Evolutionary conservation across 1,140 invertebrate species (phyloP), one percentile per base, ranked within the genome.

Genomic region (Phthorimaea operculella): DNA sequence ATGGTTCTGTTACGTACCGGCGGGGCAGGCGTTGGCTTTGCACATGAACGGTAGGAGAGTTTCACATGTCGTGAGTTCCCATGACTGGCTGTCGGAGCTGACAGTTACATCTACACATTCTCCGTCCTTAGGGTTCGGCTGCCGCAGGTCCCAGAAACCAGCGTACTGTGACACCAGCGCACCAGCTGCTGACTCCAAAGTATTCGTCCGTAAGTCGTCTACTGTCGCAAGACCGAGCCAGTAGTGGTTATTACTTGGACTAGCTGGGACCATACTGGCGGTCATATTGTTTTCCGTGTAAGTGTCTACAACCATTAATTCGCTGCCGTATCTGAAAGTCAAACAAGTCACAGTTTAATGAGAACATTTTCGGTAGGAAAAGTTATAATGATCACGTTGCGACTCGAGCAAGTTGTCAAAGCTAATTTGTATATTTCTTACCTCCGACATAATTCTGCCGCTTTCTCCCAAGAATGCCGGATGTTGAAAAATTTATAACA

Each of bases 401-500:
- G 21, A 28, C 21, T 28, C 6, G 21, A 28, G 6, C 21, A 28
- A 28, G 21, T 28, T 28, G 21, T 28, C 21, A 28, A 28, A 51
- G 16, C 6, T 34, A 11, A 10, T 36, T 16, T 28, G 21, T 50
- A 28, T 28, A 50, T 28, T 28, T 18, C 6, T 34, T 89, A 97
- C 95, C 94, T 94, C 89, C 93, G 92, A 88, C 96, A 97, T 84
- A 97, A 88, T 88, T 96, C 94, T 57, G 94, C 95, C 60, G 95
- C 95, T 88, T 95, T 96, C 87, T 95, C 93, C 95, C 95, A 97
- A 56, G 96, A 97, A 88, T 97, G 95, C 85, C 91, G 92, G 73
- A 97, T 96, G 86, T 95, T 96, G 88, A 97, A 97, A 88, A 96
- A 96, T 90, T 95, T 96, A 86, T 96, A 97, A 87, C 96, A 97